Conservation (phyloP, 2,113 vertebrate species). For the Eulacestoma nigropectus region DNA sequence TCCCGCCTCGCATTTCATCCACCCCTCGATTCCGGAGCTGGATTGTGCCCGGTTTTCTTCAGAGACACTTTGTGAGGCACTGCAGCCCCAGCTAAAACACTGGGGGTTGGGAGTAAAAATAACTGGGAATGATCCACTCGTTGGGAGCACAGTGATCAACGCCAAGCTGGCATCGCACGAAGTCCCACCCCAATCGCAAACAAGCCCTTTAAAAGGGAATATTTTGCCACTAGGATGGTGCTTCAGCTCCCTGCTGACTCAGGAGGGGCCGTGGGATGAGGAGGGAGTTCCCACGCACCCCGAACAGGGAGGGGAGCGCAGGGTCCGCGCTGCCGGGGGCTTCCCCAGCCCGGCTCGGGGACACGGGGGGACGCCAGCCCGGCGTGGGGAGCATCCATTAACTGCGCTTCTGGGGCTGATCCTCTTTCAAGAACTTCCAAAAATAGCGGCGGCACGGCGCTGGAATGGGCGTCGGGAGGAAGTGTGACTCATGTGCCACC, state of each 20-base stretch:
- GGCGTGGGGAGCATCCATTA: background rate
- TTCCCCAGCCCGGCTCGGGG: background rate
- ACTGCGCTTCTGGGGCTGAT: background rate
- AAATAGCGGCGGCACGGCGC: background rate
- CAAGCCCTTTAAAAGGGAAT: background rate
- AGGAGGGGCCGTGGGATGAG: background rate
- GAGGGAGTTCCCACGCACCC: background rate
- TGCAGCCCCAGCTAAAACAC: background rate
- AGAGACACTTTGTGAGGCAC: background rate
- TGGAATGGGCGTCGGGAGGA: background rate
- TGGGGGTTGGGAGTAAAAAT: background rate
- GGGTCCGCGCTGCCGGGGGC: background rate
- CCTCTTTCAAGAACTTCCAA: background rate
- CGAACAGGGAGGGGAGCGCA: fast-evolving
- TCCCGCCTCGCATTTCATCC: background rate
- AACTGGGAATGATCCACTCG: background rate
- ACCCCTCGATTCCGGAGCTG: background rate
- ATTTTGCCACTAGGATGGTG: background rate
- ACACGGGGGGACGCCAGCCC: background rate
- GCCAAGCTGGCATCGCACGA: background rate
- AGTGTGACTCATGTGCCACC: conserved; percentile 15
- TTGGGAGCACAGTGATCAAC: background rate
- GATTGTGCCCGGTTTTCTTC: background rate
- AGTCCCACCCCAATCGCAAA: background rate
- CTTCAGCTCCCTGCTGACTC: background rate